Evolutionary conservation across 2,797 vertebrate species (phyloP), one percentile per base, ranked within the genome.

Genomic region (Pantherophis alleghaniensis): DNA sequence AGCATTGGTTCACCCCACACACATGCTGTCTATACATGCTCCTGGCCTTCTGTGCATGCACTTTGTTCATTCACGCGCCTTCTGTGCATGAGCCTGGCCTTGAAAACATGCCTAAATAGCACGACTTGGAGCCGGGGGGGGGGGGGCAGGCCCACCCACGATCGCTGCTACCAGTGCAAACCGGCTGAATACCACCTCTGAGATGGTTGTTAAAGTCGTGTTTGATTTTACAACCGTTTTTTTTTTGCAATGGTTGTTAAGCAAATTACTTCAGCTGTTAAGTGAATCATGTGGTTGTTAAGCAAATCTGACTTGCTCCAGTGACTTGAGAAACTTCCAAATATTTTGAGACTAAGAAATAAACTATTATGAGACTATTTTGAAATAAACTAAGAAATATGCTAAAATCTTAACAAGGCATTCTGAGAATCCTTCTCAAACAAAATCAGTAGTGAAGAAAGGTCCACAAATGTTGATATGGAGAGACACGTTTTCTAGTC

Each of bases 31-130:
- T 51, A 1, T 51, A 51, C 6, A 51, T 51, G 47, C 1, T 0
- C 0, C 47, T 51, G 47, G 47, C 47, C 47, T 51, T 51, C 47
- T 1, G 0, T 7, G 47, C 47, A 51, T 7, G 47, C 0, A 0
- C 47, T 51, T 7, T 51, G 47, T 51, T 51, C 47, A 51, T 0
- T 51, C 47, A 7, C 1, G 6, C 6, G 0, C 47, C 47, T 7
- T 51, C 47, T 5, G 47, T 51, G 47, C 47, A 51, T 51, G 6
- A 0, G 6, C 47, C 47, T 51, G 47, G 47, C 6, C 47, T 51
- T 51, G 47, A 51, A 51, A 51, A 51, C 6, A 51, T 51, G 47
- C 47, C 47, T 51, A 51, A 51, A 51, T 51, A 51, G 47, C 47
- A 51, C 7, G 6, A 47, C 47, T 47, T 47, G 47, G 4, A 47